Base-by-base conservation (phyloP, 2,113 vertebrate genomes). In the Thamnophis sirtalis region DNA sequence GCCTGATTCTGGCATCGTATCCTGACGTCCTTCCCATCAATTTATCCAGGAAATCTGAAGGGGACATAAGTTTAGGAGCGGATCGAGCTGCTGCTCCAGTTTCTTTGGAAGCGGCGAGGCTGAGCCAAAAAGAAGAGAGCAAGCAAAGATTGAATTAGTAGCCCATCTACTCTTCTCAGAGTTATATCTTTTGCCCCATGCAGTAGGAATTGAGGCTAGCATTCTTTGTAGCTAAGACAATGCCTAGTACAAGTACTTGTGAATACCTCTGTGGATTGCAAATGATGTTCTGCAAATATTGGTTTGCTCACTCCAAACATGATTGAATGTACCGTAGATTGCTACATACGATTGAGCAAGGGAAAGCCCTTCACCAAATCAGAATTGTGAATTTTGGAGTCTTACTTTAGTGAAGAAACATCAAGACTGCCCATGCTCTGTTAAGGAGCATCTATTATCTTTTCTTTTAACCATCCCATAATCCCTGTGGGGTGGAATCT, bases 21-120 rank as follows among this genome's bases (percentile, higher is more conserved):
- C 99, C 99, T 55, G 99, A 99, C 80, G 99, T 99, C 95, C 99
- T 97, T 56, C 99, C 99, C 99, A 99, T 99, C 94, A 99, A 95
- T 93, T 99, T 99, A 96, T 99, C 99, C 98, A 99, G 96, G 97
- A 99, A 99, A 96, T 99, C 99, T 0, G 99, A 99, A 86, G 99
- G 99, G 84, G 99, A 99, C 98, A 99, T 99, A 11, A 98, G 98
- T 73, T 99, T 97, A 93, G 98, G 96, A 9, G 98, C 98, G 92
- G 99, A 98, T 90, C 99, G 97, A 53, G 98, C 98, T 15, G 99
- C 99, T n/a, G 99, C 99, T 90, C 98, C 97, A 49, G 97, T 98
- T 97, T 99, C 99, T 97, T 99, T 99, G 54, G 99, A 99, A 38
- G 99, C 98, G 90, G 98, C 99, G 97, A 99, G 97, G 97, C 99